Percentiles rank a stretch among this genome's conserved stretches.
Evolutionary conservation across 2,797 vertebrate genomes (phyloP).

Genomic region (Eidolon dupreanum): DNA sequence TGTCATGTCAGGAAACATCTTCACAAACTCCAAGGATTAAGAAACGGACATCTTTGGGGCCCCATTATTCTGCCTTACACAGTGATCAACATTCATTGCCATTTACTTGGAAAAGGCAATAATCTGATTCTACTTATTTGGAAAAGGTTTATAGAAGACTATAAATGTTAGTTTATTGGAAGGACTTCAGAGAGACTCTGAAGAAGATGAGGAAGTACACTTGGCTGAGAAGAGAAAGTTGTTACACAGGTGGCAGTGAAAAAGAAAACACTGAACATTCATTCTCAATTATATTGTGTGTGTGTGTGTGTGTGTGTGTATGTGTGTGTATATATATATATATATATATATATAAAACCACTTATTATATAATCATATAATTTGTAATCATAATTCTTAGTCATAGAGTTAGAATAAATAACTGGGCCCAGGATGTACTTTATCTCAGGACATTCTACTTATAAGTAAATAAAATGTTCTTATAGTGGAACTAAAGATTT

Average conservation of each 20-base stretch:
- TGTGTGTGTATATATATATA: no score
- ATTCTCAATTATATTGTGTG: neutral
- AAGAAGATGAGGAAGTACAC: neutral
- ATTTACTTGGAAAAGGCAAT: neutral
- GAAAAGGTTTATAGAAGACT: neutral
- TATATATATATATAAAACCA: neutral
- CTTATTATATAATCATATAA: neutral
- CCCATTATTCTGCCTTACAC: neutral
- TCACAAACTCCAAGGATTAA: neutral
- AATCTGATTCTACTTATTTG: neutral
- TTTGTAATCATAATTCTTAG: neutral
- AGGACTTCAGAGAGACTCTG: neutral
- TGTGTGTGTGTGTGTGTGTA: no score
- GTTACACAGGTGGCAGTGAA: neutral
- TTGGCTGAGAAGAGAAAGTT: neutral
- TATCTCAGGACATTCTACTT: neutral
- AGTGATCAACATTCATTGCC: neutral
- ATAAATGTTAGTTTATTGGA: neutral
- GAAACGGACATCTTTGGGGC: neutral
- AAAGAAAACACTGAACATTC: neutral
- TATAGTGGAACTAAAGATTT: neutral
- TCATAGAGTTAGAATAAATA: neutral
- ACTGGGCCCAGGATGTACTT: neutral
- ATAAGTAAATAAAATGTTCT: conserved; percentile 2
- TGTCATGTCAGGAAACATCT: neutral